phyloP scores from a whole-genome alignment of 2,113 vertebrate genomes.

The Dipodomys spectabilis region DNA sequence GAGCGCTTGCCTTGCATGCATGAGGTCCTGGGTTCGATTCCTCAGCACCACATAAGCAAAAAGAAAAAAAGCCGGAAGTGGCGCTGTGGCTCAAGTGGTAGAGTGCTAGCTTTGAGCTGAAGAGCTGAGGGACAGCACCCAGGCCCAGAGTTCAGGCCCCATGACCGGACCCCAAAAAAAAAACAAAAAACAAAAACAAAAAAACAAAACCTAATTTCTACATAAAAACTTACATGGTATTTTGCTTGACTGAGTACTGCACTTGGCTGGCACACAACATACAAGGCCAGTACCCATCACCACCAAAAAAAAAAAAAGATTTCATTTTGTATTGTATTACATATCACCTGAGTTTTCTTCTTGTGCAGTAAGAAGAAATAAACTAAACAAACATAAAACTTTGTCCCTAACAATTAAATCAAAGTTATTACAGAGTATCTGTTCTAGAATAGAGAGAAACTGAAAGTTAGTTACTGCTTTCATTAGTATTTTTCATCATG shows the following conservation, averaged over 20 bases:
- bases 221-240: background rate
- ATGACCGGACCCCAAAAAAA: too few relatives aligned
- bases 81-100: too few relatives aligned
- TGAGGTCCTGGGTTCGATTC: too few relatives aligned
- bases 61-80: too few relatives aligned
- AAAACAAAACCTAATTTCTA: background rate
- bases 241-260: background rate
- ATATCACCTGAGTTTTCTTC: background rate
- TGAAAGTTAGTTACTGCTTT: constrained; percentile 31
- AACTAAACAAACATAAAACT: constrained; percentile 32
- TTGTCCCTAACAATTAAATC: constrained; percentile 38
- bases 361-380: background rate
- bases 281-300: too few relatives aligned
- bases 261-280: too few relatives aligned
- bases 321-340: background rate
- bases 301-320: too few relatives aligned
- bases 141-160: too few relatives aligned
- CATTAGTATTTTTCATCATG: background rate
- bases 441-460: background rate
- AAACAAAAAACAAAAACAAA: background rate
- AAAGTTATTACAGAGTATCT: constrained; percentile 10
- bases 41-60: too few relatives aligned
- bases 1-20: too few relatives aligned
- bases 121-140: too few relatives aligned
- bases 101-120: too few relatives aligned